phyloP scores from a whole-genome alignment of 1,140 invertebrate genomes.

The Saccostrea glomerata region DNA sequence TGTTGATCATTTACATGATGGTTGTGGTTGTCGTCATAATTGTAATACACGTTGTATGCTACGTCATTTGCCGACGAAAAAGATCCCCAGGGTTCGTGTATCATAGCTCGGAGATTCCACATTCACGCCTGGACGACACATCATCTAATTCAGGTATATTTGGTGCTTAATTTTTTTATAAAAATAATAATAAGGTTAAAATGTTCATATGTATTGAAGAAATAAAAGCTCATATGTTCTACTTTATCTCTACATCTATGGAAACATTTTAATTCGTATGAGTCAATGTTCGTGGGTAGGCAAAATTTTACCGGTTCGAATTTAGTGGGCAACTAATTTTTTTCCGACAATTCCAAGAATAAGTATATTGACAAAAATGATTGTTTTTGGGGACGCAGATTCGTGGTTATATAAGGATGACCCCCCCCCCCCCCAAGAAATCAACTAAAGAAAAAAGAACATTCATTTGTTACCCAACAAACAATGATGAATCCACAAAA shows the following conservation, averaged over 20 bases:
- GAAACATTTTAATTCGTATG: too few species aligned
- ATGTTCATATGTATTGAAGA: neutral
- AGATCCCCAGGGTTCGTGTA: neutral
- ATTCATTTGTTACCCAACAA: too few species aligned
- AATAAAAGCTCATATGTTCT: neutral
- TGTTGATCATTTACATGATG: neutral
- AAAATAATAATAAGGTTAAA: neutral
- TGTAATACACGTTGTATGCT: neutral
- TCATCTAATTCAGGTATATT: neutral
- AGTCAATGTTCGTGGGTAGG: too few species aligned
- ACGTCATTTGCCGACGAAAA: neutral
- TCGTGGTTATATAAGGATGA: too few species aligned
- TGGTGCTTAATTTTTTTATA: neutral
- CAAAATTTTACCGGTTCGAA: too few species aligned
- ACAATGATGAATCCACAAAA: too few species aligned
- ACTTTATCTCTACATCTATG: neutral
- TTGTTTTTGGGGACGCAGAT: too few species aligned
- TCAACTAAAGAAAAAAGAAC: too few species aligned
- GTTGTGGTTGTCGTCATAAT: neutral
- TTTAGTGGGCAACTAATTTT: too few species aligned
- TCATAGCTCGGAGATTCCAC: neutral
- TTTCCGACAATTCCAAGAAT: too few species aligned
- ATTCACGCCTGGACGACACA: neutral
- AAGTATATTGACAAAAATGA: too few species aligned
- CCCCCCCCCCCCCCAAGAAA: too few species aligned